These are phyloP conservation scores for Drosophila tsacasi DNA, from an alignment of 1,140 invertebrate genomes.

Conservation along the genomic window DNA sequence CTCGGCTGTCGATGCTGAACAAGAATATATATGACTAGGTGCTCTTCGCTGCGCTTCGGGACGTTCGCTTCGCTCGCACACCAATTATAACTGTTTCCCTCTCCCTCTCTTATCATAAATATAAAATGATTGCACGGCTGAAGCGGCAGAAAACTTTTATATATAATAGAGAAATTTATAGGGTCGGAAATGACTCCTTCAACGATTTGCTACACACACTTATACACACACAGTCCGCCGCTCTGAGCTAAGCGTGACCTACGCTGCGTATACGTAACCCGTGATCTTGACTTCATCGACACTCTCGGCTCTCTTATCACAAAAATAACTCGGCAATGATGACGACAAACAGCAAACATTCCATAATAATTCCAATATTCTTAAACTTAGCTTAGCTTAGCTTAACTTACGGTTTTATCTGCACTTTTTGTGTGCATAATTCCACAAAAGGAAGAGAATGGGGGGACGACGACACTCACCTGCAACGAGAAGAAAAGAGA, in stretches of 20 bases:
- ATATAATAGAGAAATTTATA: no score
- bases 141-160: no score
- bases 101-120: no score
- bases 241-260: conserved; percentile 3
- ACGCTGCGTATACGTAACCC: conserved; percentile 24
- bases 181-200: no score
- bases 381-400: conserved; percentile 17
- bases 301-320: conserved; percentile 21
- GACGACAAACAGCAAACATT: conserved; percentile 15
- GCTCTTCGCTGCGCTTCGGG: no score
- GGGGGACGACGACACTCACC: conserved; percentile 51
- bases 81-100: no score
- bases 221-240: background rate
- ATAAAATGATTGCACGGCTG: no score
- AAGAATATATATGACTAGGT: no score
- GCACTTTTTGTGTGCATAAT: conserved; percentile 31
- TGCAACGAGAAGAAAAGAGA: conserved; percentile 61
- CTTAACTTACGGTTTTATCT: conserved; percentile 48
- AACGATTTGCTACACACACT: no score
- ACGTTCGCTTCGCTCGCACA: no score
- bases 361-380: background rate
- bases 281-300: conserved; percentile 29
- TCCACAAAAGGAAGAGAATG: conserved; percentile 5
- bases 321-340: conserved; percentile 31
- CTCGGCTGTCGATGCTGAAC: no score